Conservation (phyloP, 2,113 vertebrate species). For the Rattus rattus region DNA sequence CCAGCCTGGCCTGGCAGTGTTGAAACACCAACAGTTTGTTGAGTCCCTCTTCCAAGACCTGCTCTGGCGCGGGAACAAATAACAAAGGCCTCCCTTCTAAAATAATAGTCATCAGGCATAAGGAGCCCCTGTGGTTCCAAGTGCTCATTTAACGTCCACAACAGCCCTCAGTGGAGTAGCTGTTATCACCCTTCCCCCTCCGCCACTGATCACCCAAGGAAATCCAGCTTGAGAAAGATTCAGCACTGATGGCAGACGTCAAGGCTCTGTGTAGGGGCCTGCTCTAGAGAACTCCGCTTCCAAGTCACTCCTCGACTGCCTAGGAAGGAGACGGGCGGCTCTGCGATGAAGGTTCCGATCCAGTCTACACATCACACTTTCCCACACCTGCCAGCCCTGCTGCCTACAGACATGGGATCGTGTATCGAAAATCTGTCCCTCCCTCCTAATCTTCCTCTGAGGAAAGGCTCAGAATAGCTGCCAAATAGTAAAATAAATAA, state of each 20-base stretch:
- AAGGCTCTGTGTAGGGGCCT: neutral
- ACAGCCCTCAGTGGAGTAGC: no score
- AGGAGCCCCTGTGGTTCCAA: neutral
- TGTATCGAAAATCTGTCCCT: neutral
- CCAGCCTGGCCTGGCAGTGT: neutral
- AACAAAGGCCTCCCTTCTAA: neutral
- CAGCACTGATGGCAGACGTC: neutral
- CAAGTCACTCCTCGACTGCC: neutral
- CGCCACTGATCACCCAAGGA: neutral
- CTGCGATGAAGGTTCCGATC: neutral
- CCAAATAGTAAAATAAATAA: neutral
- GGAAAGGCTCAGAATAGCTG: neutral
- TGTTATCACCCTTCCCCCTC: neutral
- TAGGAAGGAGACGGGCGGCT: neutral
- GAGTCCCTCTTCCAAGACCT: neutral
- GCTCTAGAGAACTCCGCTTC: neutral
- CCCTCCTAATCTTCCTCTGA: neutral
- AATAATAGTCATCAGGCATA: neutral
- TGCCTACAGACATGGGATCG: neutral
- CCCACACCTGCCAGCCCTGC: no score
- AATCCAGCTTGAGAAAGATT: neutral
- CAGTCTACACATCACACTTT: accelerated
- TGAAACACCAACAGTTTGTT: neutral
- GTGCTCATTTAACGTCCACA: neutral
- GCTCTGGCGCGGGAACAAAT: neutral